Evolutionary conservation across 2,113 vertebrate genomes (phyloP).

Genomic region (Burhinus oedicnemus): DNA sequence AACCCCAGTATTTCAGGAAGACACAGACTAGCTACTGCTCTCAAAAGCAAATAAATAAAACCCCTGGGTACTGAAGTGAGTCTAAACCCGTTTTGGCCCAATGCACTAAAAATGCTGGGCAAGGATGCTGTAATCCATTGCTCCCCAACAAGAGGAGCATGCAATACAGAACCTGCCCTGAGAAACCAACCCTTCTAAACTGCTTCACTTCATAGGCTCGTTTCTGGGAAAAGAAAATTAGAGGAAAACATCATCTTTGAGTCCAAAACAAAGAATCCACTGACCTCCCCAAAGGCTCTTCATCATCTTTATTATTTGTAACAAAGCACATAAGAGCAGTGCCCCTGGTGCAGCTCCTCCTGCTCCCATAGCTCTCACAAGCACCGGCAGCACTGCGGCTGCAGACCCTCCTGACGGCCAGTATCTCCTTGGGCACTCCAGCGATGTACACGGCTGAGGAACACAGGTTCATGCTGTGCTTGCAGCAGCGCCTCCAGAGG

Average conservation of each 20-base stretch:
- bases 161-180: neutral
- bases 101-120: neutral
- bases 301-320: neutral
- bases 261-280: neutral
- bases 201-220: neutral
- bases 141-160: neutral
- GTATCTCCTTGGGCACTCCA: accelerated
- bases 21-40: neutral
- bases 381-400: neutral
- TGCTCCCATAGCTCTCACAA: neutral
- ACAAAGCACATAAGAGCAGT: neutral
- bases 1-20: neutral
- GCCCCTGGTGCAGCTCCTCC: neutral
- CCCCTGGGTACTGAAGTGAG: neutral
- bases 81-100: neutral
- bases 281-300: neutral
- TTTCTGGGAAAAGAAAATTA: neutral
- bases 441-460: accelerated
- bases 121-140: neutral
- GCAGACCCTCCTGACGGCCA: accelerated
- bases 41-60: neutral
- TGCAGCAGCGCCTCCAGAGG: neutral
- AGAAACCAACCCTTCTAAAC: neutral
- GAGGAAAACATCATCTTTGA: neutral
- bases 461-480: neutral